Conservation (phyloP, 2,888 invertebrate species). For the Hyles lineata region DNA sequence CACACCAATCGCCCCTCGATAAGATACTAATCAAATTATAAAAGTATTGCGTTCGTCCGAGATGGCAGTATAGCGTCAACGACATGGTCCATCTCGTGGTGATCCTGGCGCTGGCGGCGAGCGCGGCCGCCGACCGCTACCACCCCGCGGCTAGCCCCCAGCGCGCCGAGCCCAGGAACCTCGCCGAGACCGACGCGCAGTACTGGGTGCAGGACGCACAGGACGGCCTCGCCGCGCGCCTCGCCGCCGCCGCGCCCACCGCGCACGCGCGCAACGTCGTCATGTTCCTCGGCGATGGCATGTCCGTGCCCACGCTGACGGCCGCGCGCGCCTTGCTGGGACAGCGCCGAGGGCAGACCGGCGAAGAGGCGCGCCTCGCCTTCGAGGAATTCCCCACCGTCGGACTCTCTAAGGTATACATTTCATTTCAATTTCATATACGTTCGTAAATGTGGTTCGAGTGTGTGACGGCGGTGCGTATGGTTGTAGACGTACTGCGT, state of each 20-base stretch:
- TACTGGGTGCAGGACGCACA: slow-evolving; percentile 80
- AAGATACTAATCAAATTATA: slow-evolving; percentile 15
- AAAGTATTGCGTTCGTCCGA: background rate
- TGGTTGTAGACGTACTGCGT: slow-evolving; percentile 82
- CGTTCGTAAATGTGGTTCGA: background rate
- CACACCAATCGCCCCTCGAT: background rate
- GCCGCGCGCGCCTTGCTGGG: slow-evolving; percentile 87
- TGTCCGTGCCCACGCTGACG: slow-evolving; percentile 88
- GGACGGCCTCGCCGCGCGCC: slow-evolving; percentile 55
- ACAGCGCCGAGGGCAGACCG: slow-evolving; percentile 80
- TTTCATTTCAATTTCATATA: background rate
- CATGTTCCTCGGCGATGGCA: slow-evolving; percentile 90
- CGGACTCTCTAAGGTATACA: slow-evolving; percentile 86
- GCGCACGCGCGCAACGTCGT: slow-evolving; percentile 83
- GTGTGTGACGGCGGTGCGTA: background rate
- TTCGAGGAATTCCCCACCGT: slow-evolving; percentile 87
- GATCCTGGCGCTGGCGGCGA: background rate
- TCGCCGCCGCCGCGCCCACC: slow-evolving; percentile 49
- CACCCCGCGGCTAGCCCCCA: slow-evolving; percentile 19
- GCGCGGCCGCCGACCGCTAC: slow-evolving; percentile 37
- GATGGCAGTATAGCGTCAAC: background rate
- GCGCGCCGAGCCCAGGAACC: slow-evolving; percentile 38
- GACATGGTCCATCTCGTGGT: background rate
- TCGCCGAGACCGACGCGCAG: slow-evolving; percentile 51
- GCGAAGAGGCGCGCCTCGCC: slow-evolving; percentile 85